These are phyloP conservation scores for Selene dorsalis DNA, from an alignment of 2,797 vertebrate species.

Conservation along the genomic window DNA sequence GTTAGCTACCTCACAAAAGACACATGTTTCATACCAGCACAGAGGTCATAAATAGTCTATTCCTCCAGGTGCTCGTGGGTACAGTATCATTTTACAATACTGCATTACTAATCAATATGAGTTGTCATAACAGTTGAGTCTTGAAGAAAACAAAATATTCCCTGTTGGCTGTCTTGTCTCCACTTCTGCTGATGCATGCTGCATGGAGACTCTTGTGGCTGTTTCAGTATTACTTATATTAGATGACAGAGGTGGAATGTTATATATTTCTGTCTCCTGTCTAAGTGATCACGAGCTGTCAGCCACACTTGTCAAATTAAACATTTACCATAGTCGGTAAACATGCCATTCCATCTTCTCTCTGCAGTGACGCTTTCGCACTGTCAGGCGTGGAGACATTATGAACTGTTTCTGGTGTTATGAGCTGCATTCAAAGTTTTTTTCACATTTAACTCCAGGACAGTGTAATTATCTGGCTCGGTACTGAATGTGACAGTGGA, in stretches of 20 bases:
- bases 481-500: slow-evolving; percentile 23
- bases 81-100: slow-evolving; percentile 29
- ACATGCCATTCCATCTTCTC: slow-evolving; percentile 69
- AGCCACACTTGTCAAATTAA: slow-evolving; percentile 70
- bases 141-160: slow-evolving; percentile 23
- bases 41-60: slow-evolving; percentile 14
- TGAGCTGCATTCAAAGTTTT: slow-evolving; percentile 43
- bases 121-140: slow-evolving; percentile 10
- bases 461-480: slow-evolving; percentile 37
- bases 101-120: slow-evolving; percentile 30
- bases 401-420: slow-evolving; percentile 49
- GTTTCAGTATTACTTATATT: slow-evolving; percentile 57
- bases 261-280: slow-evolving; percentile 64
- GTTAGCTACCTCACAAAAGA: background rate
- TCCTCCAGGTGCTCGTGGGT: slow-evolving; percentile 12
- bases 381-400: slow-evolving; percentile 54
- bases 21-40: background rate
- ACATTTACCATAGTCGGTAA: slow-evolving; percentile 68
- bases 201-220: slow-evolving; percentile 34
- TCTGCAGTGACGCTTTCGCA: slow-evolving; percentile 51
- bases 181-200: slow-evolving; percentile 32
- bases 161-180: slow-evolving; percentile 30
- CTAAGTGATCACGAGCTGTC: slow-evolving; percentile 71
- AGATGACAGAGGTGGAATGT: slow-evolving; percentile 66
- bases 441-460: slow-evolving; percentile 45